Evolutionary conservation across 2,888 invertebrate species (phyloP).

Genomic region (Acronicta aceris): DNA sequence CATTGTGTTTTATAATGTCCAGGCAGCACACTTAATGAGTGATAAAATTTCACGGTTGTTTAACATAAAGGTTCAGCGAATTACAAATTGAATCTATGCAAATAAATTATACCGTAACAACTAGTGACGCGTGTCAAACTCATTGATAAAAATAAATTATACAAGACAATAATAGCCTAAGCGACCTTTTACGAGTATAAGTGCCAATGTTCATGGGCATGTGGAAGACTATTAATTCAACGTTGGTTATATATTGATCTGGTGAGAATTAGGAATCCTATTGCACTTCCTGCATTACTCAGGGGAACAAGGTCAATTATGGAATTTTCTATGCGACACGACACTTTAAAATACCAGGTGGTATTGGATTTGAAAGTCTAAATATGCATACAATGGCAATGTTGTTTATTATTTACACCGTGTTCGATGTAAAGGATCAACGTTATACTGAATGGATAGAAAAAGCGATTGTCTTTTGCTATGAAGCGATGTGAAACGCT

Average conservation of each 20-base stretch:
- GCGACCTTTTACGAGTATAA: constrained; percentile 76
- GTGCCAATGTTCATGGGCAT: constrained; percentile 65
- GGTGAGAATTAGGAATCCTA: constrained; percentile 39
- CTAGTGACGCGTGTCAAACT: constrained; percentile 78
- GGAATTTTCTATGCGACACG: constrained; percentile 12
- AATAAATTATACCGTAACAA: constrained; percentile 70
- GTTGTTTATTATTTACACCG: constrained; percentile 63
- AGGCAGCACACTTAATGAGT: constrained; percentile 13
- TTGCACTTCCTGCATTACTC: constrained; percentile 14
- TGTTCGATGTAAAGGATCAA: constrained; percentile 62
- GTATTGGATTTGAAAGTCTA: constrained; percentile 46
- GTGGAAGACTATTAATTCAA: constrained; percentile 26
- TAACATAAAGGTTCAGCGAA: constrained; percentile 53
- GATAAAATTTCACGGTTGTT: constrained; percentile 60
- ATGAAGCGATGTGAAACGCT: constrained; percentile 65
- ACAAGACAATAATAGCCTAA: constrained; percentile 67
- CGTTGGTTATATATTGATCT: constrained; percentile 7
- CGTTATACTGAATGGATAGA: constrained; percentile 55
- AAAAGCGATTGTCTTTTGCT: constrained; percentile 64
- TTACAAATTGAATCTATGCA: constrained; percentile 61
- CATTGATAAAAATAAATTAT: constrained; percentile 83
- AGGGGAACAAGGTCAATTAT: constrained; percentile 32
- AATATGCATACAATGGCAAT: constrained; percentile 64
- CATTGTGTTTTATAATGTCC: constrained; percentile 22
- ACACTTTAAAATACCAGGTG: constrained; percentile 49